These are phyloP conservation scores for Corythoichthys intestinalis DNA, from an alignment of 2,113 vertebrate species.

Conservation along the genomic window DNA sequence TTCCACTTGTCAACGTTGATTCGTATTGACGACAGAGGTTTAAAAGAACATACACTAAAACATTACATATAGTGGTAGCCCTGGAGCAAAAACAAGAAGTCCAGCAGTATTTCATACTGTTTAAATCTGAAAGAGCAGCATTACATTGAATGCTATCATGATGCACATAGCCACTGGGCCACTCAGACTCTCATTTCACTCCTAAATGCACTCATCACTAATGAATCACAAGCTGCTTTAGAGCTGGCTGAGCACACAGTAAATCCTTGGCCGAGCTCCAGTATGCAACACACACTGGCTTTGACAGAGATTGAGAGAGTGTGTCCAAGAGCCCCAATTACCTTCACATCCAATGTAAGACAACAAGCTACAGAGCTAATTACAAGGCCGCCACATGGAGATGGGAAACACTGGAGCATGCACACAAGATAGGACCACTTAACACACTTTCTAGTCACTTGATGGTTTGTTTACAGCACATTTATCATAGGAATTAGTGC, in stretches of 20 bases:
- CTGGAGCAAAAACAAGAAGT: not conserved
- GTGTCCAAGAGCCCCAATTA: constrained; percentile 65
- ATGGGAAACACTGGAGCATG: constrained; percentile 15
- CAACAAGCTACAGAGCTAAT: constrained; percentile 61
- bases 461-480: constrained; percentile 42
- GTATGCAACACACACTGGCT: constrained; percentile 36
- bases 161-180: constrained; percentile 31
- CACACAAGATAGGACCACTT: not conserved
- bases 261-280: constrained; percentile 61
- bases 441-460: constrained; percentile 14
- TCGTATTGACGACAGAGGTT: not conserved
- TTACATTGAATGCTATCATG: constrained; percentile 36
- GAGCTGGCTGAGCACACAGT: constrained; percentile 58
- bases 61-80: not conserved
- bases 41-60: not conserved
- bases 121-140: constrained; percentile 14
- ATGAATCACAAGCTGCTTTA: constrained; percentile 67
- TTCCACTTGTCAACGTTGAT: not conserved
- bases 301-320: constrained; percentile 57
- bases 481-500: constrained; percentile 31
- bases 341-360: constrained; percentile 56
- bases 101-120: not conserved
- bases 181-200: constrained; percentile 64
- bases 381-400: constrained; percentile 48
- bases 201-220: constrained; percentile 70